Conservation (phyloP, 2,888 invertebrate genomes). For the Lathronympha strigana region DNA sequence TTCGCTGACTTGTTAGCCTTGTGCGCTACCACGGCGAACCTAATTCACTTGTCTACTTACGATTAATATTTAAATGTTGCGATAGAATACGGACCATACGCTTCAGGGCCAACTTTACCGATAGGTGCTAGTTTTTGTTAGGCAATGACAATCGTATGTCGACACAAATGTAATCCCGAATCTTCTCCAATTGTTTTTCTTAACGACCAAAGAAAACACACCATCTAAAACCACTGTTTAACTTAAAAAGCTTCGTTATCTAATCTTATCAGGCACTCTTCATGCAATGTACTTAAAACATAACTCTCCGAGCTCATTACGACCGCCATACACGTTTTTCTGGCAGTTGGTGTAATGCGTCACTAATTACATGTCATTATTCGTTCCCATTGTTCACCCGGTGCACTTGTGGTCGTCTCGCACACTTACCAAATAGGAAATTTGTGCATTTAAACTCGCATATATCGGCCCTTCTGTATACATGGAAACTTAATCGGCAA, state of each 20-base stretch:
- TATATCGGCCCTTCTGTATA: constrained; percentile 5
- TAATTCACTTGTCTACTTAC: constrained; percentile 55
- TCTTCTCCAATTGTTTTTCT: background rate
- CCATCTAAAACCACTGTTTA: background rate
- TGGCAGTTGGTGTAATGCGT: constrained; percentile 57
- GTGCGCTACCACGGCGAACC: constrained; percentile 58
- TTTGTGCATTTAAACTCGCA: background rate
- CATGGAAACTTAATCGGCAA: constrained; percentile 52
- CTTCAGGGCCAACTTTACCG: constrained; percentile 65
- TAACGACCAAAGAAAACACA: background rate
- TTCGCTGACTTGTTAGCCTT: constrained; percentile 73
- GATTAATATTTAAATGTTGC: constrained; percentile 71
- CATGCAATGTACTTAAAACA: constrained; percentile 21
- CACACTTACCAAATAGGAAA: constrained; percentile 24
- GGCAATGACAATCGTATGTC: background rate
- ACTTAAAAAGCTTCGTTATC: constrained; percentile 37
- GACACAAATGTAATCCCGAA: background rate
- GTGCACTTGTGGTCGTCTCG: constrained; percentile 50
- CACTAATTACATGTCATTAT: constrained; percentile 56
- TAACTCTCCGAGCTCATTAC: constrained; percentile 31
- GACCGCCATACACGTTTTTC: constrained; percentile 38
- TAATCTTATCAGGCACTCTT: constrained; percentile 29
- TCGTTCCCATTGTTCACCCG: constrained; percentile 61
- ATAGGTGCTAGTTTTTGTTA: constrained; percentile 21
- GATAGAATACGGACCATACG: constrained; percentile 59